These are phyloP conservation scores for Sapajus apella DNA, from an alignment of 2,113 vertebrate species.

Conservation along the genomic window DNA sequence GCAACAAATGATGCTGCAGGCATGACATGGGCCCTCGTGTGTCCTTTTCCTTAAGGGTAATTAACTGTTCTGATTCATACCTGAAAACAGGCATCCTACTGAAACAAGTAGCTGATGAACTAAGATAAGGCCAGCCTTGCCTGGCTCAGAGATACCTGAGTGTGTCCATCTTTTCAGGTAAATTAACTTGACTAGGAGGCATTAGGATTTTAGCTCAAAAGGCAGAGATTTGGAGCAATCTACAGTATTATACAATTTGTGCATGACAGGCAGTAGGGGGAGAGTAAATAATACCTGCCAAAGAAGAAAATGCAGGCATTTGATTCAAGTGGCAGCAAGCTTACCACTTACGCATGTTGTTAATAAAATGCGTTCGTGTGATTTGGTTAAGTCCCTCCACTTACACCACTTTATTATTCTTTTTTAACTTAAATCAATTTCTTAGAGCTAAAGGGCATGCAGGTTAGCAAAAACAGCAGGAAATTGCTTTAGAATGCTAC, in stretches of 20 bases:
- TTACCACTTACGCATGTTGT: not conserved
- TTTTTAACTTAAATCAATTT: not conserved
- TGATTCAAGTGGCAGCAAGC: not conserved
- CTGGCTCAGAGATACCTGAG: constrained; percentile 90
- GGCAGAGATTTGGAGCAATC: not conserved
- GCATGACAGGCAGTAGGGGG: not conserved
- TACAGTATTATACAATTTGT: not conserved
- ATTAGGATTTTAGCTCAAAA: constrained; percentile 33
- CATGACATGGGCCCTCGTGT: not conserved
- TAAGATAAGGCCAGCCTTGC: constrained; percentile 87
- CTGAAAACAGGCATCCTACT: constrained; percentile 88
- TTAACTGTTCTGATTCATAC: not conserved
- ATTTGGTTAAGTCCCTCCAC: constrained; percentile 40
- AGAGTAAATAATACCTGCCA: constrained; percentile 4
- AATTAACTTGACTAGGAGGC: constrained; percentile 16
- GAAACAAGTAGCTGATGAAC: constrained; percentile 89
- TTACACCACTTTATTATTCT: not conserved
- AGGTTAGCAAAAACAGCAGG: constrained; percentile 58
- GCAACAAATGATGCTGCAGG: not conserved
- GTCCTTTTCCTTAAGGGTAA: constrained; percentile 38
- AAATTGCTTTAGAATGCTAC: constrained; percentile 55
- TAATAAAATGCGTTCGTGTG: not conserved
- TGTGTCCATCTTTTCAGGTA: constrained; percentile 92
- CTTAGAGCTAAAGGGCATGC: constrained; percentile 22
- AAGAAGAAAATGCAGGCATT: not conserved